Conservation (phyloP, 2,113 vertebrate species). For the Leuciscus idus region DNA sequence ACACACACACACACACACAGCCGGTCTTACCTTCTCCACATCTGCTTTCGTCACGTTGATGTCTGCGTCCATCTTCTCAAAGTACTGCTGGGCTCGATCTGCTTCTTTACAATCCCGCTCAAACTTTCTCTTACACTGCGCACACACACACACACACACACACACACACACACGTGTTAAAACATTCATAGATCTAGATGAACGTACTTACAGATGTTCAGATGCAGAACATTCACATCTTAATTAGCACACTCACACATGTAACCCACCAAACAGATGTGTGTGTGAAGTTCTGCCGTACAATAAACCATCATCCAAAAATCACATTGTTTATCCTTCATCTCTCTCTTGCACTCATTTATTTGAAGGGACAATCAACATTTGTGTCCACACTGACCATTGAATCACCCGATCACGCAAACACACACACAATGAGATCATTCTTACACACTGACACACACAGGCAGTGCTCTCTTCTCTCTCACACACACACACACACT, state of each 20-base stretch:
- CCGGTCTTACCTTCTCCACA: constrained; percentile 88
- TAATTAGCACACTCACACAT: constrained; percentile 9
- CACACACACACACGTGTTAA: constrained; percentile 8
- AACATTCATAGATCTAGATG: not conserved
- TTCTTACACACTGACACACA: constrained; percentile 39
- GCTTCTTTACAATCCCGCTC: constrained; percentile 97
- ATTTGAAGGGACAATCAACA: constrained; percentile 37
- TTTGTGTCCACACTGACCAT: constrained; percentile 42
- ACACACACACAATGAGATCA: constrained; percentile 19
- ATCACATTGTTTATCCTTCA: constrained; percentile 19
- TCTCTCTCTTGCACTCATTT: not conserved
- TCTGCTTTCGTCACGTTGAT: constrained; percentile 99
- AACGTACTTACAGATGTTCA: not conserved
- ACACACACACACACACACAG: not conserved
- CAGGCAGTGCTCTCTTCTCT: constrained; percentile 22
- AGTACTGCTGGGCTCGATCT: constrained; percentile 92
- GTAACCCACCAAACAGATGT: not conserved
- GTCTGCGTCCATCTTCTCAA: constrained; percentile 97
- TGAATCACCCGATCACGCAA: constrained; percentile 8
- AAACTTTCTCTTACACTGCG: constrained; percentile 88
- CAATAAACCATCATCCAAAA: not conserved
- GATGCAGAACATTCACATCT: not conserved
- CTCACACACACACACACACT: constrained; percentile 2
- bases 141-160: constrained; percentile 66
- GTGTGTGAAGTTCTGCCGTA: not conserved